Evolutionary conservation across 2,797 vertebrate genomes (phyloP), one percentile per base, ranked within the genome.

Genomic region (Coccyzus lansbergi): DNA sequence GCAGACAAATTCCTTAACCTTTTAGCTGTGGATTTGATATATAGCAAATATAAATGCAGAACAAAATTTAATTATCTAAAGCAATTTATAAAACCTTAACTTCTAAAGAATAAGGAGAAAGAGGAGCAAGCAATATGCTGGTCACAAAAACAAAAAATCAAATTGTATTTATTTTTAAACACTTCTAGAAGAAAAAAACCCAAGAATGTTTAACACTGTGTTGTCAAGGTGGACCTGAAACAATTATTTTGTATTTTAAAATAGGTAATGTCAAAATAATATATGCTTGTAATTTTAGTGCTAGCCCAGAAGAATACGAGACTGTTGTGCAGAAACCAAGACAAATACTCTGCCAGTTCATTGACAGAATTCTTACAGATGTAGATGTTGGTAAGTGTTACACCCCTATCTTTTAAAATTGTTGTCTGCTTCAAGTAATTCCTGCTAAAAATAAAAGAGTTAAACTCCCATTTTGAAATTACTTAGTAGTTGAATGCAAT

Each of bases 261-360:
- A 38, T 11, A 6, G 4, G 19, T 82, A 56, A 22, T 22, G 24
- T 91, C 5, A 81, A 79, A 59, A 48, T 85, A 26, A 33, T 38
- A 33, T 38, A 18, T 86, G 25, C 84, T 87, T 96, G 83, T 53
- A 51, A 83, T 97, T 98, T 93, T 83, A 99, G 99, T 92, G 98
- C 99, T 87, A 96, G 96, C 83, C 98, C 99, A n/a, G 98, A 98
- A 38, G 98, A 98, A 52, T 99, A 99, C 96, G 98, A 98, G 68
- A 95, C 94, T 26, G 98, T 98, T 84, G 99, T 99, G 56, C 99
- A 98, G 97, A 99, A 99, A 92, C 99, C 99, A 69, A 98, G 99
- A 96, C 99, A 99, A 97, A 99, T 99, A 96, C 98, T 99, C 5
- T 99, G 99, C 95, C 99, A 99, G 97, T 99, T 99, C 88, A 99